Evolutionary conservation across 2,113 vertebrate genomes (phyloP).

Genomic region (Galeopterus variegatus): DNA sequence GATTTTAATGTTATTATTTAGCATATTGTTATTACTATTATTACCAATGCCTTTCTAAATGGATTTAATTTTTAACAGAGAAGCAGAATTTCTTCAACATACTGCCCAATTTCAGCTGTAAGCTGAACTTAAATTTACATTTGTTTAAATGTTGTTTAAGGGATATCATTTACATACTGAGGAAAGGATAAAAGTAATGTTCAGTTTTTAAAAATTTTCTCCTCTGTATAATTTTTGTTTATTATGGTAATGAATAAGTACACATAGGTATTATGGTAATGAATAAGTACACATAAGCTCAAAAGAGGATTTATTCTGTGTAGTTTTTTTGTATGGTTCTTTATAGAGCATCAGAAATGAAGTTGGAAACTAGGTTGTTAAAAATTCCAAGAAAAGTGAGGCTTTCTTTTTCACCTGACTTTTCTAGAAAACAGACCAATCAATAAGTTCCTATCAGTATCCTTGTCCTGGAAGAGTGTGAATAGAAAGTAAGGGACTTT

Average conservation of each 20-base stretch:
- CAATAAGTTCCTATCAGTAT: neutral
- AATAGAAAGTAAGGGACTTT: neutral
- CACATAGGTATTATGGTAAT: neutral
- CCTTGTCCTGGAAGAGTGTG: neutral
- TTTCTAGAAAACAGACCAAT: slow-evolving; percentile 7
- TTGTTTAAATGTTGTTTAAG: slow-evolving; percentile 28
- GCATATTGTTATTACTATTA: neutral
- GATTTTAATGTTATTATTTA: neutral
- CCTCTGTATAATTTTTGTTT: neutral
- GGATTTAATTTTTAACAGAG: slow-evolving; percentile 38
- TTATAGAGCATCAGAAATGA: neutral
- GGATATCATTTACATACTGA: neutral
- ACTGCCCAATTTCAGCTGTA: neutral
- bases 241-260: neutral
- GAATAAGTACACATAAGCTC: neutral
- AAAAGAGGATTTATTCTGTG: neutral
- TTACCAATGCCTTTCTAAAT: neutral
- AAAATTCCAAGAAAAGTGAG: neutral
- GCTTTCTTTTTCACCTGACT: neutral
- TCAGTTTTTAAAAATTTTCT: neutral
- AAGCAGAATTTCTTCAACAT: slow-evolving; percentile 7
- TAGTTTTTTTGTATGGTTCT: neutral
- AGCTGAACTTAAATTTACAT: slow-evolving; percentile 14
- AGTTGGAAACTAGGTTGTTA: neutral
- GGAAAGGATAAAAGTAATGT: neutral